Percentiles rank a stretch among this genome's conserved stretches.
Conservation (phyloP, 1,140 invertebrate species). For the Drosophila varians region DNA sequence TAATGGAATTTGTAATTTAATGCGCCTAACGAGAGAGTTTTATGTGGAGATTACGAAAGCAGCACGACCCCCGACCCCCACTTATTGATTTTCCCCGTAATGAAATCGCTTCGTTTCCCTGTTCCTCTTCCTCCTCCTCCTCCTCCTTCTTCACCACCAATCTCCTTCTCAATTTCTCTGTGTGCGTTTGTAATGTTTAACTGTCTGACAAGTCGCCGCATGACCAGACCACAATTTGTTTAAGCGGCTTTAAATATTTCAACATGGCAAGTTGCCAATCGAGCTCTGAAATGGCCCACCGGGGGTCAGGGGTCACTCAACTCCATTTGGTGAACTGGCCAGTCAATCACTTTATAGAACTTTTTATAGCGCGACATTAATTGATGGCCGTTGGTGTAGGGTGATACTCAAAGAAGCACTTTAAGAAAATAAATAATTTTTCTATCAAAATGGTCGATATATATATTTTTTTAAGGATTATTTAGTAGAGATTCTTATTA, state of each 20-base stretch:
- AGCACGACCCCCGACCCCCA: neutral
- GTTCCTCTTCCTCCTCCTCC: too few species aligned
- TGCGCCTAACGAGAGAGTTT: constrained; percentile 80
- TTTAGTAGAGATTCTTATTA: too few species aligned
- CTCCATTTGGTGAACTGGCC: constrained; percentile 39
- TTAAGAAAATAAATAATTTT: neutral
- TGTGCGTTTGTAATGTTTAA: constrained; percentile 29
- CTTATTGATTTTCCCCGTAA: constrained; percentile 66
- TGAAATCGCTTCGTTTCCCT: constrained; percentile 18
- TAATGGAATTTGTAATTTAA: constrained; percentile 83
- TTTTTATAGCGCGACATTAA: constrained; percentile 78
- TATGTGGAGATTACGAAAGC: constrained; percentile 71
- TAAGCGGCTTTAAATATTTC: constrained; percentile 82
- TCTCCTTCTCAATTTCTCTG: neutral
- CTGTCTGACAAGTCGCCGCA: constrained; percentile 60
- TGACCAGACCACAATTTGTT: constrained; percentile 76
- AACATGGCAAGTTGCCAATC: constrained; percentile 67
- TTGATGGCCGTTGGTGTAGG: constrained; percentile 46
- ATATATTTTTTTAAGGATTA: too few species aligned
- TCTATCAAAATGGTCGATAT: neutral
- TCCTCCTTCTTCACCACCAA: neutral
- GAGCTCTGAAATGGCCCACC: constrained; percentile 14
- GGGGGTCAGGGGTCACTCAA: constrained; percentile 61
- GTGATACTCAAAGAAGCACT: constrained; percentile 33
- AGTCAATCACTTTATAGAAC: constrained; percentile 79